Conservation (phyloP, 2,888 invertebrate species). For the Limenitis camilla region DNA sequence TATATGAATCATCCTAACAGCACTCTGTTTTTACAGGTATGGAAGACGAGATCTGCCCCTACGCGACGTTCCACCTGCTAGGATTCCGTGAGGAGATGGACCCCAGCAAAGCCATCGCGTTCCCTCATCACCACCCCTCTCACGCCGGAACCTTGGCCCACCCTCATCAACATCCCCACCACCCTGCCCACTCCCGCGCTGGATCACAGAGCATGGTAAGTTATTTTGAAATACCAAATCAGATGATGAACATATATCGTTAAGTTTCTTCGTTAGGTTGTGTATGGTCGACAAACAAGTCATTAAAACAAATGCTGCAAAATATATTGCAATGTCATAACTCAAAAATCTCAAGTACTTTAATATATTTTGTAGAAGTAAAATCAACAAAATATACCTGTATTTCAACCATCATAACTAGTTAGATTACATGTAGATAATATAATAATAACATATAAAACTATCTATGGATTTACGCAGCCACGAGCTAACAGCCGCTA, state of each 20-base stretch:
- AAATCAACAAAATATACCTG: neutral
- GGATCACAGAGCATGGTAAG: conserved; percentile 92
- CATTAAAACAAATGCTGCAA: no score
- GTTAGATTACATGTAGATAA: neutral
- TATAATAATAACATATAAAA: no score
- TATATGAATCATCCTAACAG: no score
- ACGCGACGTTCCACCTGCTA: conserved; percentile 95
- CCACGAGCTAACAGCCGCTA: conserved; percentile 81
- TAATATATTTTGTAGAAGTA: no score
- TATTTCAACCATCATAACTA: neutral
- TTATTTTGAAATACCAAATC: no score
- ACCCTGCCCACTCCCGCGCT: conserved; percentile 86
- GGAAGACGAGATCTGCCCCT: conserved; percentile 97
- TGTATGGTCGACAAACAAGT: no score
- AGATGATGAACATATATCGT: no score
- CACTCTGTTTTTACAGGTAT: conserved; percentile 76
- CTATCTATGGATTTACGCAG: conserved; percentile 29
- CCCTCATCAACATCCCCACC: conserved; percentile 82
- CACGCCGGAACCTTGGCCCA: conserved; percentile 89
- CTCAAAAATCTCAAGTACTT: no score
- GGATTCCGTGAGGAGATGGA: conserved; percentile 98
- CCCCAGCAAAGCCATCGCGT: conserved; percentile 89
- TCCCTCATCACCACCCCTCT: conserved; percentile 87
- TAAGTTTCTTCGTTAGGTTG: no score
- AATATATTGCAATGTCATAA: no score